Evolutionary conservation across 2,888 invertebrate genomes (phyloP), one percentile per base, ranked within the genome.

Genomic region (Macaria notata): DNA sequence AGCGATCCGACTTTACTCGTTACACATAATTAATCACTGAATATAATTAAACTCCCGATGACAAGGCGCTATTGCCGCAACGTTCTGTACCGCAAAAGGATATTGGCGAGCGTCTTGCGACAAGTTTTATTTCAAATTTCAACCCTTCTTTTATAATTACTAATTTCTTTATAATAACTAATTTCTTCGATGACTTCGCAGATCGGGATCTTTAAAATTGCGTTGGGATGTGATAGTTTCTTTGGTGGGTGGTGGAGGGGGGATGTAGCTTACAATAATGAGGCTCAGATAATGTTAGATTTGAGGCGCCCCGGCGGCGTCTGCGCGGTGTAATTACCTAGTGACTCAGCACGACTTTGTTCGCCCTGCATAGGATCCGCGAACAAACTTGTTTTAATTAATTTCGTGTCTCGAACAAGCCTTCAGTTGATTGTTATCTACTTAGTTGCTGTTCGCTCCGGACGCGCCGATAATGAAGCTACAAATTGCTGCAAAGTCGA

Each of bases 381-480:
- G 88, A 90, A 88, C 91, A 89, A 91, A 91, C 90, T 91, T 91
- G 91, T 91, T 91, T 91, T 91, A 91, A 91, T 91, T 91, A 91
- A 91, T 91, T 91, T 91, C 89, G 88, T 90, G 90, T 91, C 91
- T 88, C 85, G 85, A 88, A 88, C 91, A 91, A 88, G 88, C 88
- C 88, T 85, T 83, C 81, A 84, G 83, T 81, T 83, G 90, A 91
- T 91, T 87, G 90, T 90, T 89, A 91, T 91, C 91, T 89, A 82
- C 90, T 90, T 86, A 89, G 88, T 88, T 88, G 85, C 88, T 86
- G 87, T 85, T 86, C 86, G 83, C 82, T 83, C 80, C 84, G 84
- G 87, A 84, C 83, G 85, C 81, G 76, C 76, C 77, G 83, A 86
- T 87, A 86, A 88, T 87, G 84, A 85, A 83, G 83, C 83, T 81